Evolutionary conservation across 2,113 vertebrate genomes (phyloP).

Genomic region (Semicossyphus pulcher): DNA sequence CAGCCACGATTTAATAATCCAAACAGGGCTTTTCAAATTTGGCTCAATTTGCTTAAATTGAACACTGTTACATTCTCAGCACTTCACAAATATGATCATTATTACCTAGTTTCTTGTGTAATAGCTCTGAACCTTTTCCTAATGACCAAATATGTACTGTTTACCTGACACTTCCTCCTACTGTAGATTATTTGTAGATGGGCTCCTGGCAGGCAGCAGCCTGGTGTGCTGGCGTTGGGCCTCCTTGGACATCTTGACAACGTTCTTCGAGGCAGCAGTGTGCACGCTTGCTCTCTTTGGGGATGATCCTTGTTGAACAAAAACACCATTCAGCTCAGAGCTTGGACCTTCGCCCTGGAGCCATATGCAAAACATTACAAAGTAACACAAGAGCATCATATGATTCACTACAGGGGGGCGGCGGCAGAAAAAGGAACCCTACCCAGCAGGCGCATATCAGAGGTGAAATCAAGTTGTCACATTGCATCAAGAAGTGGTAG

Average conservation of each 20-base stretch:
- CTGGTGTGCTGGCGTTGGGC: slow-evolving; percentile 64
- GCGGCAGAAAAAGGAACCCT: slow-evolving; percentile 47
- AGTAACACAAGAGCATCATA: slow-evolving; percentile 76
- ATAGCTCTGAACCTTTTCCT: slow-evolving; percentile 22
- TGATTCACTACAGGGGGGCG: slow-evolving; percentile 62
- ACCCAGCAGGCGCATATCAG: slow-evolving; percentile 51
- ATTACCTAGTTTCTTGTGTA: slow-evolving; percentile 14
- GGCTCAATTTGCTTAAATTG: background rate
- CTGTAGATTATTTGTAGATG: slow-evolving; percentile 73
- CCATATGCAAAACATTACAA: slow-evolving; percentile 78
- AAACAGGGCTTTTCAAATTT: slow-evolving; percentile 2
- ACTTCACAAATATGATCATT: slow-evolving; percentile 13
- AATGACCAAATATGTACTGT: slow-evolving; percentile 2
- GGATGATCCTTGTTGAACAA: slow-evolving; percentile 76
- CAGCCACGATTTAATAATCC: background rate
- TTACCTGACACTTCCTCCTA: slow-evolving; percentile 60
- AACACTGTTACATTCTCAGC: background rate
- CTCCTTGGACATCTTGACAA: slow-evolving; percentile 70
- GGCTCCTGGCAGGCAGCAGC: slow-evolving; percentile 75
- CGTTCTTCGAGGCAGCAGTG: slow-evolving; percentile 64
- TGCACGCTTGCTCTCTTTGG: slow-evolving; percentile 58
- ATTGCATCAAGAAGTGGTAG: slow-evolving; percentile 25
- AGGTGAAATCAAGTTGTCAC: slow-evolving; percentile 53
- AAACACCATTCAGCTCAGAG: slow-evolving; percentile 75
- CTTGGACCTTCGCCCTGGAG: slow-evolving; percentile 67